Conservation (phyloP, 2,888 invertebrate genomes). For the Cerceris rybyensis region DNA sequence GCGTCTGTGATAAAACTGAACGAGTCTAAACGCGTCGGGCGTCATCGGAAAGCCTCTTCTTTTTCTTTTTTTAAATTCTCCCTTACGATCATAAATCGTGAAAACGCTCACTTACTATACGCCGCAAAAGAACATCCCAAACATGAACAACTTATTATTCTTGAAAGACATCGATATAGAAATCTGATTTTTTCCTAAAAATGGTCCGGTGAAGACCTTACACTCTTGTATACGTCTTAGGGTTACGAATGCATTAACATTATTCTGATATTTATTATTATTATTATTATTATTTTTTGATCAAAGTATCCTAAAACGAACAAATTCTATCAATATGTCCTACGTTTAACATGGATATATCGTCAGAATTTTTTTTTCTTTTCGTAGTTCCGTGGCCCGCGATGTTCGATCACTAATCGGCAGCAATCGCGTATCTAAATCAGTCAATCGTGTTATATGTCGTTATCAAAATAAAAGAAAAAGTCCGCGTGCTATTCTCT, state of each 20-base stretch:
- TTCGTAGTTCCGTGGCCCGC: constrained; percentile 62
- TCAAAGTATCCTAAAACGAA: constrained; percentile 78
- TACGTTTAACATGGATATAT: constrained; percentile 77
- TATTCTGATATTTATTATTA: constrained; percentile 62
- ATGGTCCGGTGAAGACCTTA: constrained; percentile 60
- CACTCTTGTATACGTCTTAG: constrained; percentile 59
- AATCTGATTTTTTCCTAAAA: constrained; percentile 64
- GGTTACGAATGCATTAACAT: constrained; percentile 68
- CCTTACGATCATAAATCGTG: constrained; percentile 14
- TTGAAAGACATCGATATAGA: constrained; percentile 76
- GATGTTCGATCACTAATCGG: constrained; percentile 57
- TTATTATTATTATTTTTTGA: constrained; percentile 59
- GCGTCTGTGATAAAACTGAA: constrained; percentile 1
- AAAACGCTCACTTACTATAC: constrained; percentile 11
- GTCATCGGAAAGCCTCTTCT: constrained; percentile 16
- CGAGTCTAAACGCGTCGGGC: constrained; percentile 24
- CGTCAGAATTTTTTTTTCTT: constrained; percentile 64
- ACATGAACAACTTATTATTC: constrained; percentile 63
- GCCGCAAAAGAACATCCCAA: constrained; percentile 50
- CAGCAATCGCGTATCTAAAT: constrained; percentile 52
- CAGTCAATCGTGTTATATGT: constrained; percentile 49
- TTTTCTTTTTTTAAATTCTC: background rate
- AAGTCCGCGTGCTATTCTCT: constrained; percentile 4
- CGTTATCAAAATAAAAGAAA: constrained; percentile 36
- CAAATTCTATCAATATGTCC: constrained; percentile 75